Evolutionary conservation across 2,888 invertebrate species (phyloP).

Genomic region (Folsomia candida): DNA sequence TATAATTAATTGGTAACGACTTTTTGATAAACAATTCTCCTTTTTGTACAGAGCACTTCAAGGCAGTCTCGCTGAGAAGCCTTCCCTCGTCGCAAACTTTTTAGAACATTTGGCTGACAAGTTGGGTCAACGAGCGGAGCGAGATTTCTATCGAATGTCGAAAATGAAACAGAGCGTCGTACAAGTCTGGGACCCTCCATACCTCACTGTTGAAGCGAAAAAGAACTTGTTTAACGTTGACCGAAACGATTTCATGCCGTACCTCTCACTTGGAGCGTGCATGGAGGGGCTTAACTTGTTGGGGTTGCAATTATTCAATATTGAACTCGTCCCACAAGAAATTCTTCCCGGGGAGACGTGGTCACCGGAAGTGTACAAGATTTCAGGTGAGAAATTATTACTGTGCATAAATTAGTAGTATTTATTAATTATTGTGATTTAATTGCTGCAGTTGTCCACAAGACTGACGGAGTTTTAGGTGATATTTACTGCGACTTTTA

Average conservation of each 20-base stretch:
- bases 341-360: conserved; percentile 79
- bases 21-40: too few species aligned
- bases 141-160: conserved; percentile 75
- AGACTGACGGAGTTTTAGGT: conserved; percentile 77
- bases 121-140: conserved; percentile 66
- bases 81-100: conserved; percentile 76
- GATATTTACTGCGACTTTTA: conserved; percentile 97
- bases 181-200: conserved; percentile 80
- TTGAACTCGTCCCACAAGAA: conserved; percentile 70
- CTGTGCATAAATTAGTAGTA: not conserved
- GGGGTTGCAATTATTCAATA: conserved; percentile 78
- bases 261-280: conserved; percentile 87
- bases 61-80: conserved; percentile 80
- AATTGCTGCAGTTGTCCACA: conserved; percentile 66
- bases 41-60: conserved; percentile 77
- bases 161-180: conserved; percentile 64
- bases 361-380: conserved; percentile 83
- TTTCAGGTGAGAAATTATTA: too few species aligned
- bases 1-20: not conserved
- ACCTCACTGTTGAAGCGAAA: conserved; percentile 73
- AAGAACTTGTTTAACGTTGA: conserved; percentile 64
- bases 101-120: conserved; percentile 71
- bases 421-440: not conserved
- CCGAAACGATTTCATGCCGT: conserved; percentile 72
- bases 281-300: conserved; percentile 95